phyloP scores from a whole-genome alignment of 2,797 vertebrate species.

The Thamnophis elegans region DNA sequence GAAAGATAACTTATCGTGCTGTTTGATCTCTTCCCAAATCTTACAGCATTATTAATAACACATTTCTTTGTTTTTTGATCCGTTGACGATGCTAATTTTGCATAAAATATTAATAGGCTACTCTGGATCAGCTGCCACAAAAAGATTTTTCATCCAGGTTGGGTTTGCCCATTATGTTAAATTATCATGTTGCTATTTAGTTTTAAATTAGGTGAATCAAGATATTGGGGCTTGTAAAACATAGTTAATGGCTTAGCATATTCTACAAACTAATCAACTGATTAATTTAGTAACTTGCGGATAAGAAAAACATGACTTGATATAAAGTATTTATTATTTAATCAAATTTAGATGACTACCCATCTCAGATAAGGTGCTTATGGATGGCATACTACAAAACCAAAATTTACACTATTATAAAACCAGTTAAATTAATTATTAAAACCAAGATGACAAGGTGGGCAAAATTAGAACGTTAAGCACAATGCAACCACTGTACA shows the following conservation, averaged over 20 bases:
- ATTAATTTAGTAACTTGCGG: not conserved
- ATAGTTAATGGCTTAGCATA: not conserved
- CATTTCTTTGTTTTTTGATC: not conserved
- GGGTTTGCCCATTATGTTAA: not conserved
- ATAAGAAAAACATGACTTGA: not conserved
- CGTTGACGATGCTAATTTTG: not conserved
- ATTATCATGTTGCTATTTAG: not conserved
- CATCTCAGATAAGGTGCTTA: not conserved
- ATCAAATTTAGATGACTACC: not conserved
- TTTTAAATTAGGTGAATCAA: not conserved
- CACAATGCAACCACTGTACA: not conserved
- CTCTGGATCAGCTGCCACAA: not conserved
- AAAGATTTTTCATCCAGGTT: not conserved
- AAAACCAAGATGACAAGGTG: not conserved
- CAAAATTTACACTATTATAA: not conserved
- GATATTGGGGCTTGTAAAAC: not conserved
- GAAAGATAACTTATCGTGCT: not conserved
- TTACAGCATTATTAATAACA: too few relatives aligned
- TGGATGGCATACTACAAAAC: not conserved
- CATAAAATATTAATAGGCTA: not conserved
- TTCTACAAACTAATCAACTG: not conserved
- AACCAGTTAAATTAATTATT: not conserved
- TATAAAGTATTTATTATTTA: not conserved
- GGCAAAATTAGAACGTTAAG: not conserved
- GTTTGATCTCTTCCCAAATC: not conserved